Percentiles rank a stretch among this genome's conserved stretches.
Conservation (phyloP, 2,797 vertebrate genomes). For the Scolopax bukidnonensis region DNA sequence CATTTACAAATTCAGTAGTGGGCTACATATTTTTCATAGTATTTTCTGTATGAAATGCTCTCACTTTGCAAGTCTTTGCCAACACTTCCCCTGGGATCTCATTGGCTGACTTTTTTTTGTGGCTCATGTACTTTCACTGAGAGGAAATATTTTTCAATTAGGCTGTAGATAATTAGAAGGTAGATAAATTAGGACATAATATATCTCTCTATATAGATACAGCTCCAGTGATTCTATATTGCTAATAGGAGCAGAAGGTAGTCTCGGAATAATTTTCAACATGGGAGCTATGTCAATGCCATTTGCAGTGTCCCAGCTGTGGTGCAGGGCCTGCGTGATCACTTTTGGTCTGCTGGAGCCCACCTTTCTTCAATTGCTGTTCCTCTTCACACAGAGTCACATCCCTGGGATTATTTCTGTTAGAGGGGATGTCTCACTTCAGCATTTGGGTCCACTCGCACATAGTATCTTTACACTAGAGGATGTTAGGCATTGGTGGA, state of each 20-base stretch:
- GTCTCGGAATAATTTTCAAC: neutral
- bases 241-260: slow-evolving; percentile 2
- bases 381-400: neutral
- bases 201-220: neutral
- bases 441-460: neutral
- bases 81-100: slow-evolving; percentile 31
- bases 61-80: slow-evolving; percentile 41
- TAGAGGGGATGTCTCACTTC: neutral
- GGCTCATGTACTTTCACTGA: slow-evolving; percentile 49
- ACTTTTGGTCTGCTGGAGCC: neutral
- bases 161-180: slow-evolving; percentile 55
- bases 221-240: neutral
- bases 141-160: slow-evolving; percentile 69
- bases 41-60: slow-evolving; percentile 10
- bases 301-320: neutral
- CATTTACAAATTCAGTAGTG: neutral
- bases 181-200: slow-evolving; percentile 61
- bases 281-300: neutral
- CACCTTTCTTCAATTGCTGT: neutral
- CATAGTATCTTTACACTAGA: neutral
- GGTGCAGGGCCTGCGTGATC: neutral
- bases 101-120: slow-evolving; percentile 66
- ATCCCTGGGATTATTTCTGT: neutral
- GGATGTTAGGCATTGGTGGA: neutral
- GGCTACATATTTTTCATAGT: neutral